phyloP scores from a whole-genome alignment of 2,797 vertebrate genomes.

The Karalla daura region DNA sequence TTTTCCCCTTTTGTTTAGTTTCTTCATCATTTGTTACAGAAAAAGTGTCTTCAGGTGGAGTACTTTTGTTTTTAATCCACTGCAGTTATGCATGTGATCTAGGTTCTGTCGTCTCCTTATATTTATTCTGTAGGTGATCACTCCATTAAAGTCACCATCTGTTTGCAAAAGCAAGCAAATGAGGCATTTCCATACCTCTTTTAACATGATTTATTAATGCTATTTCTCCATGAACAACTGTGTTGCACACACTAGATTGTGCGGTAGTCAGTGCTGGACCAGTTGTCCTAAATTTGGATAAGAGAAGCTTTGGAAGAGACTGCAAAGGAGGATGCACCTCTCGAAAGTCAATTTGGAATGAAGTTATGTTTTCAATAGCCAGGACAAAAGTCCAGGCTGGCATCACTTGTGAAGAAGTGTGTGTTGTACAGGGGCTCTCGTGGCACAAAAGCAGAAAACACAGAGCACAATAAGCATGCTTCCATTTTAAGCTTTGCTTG shows the following conservation, averaged over 20 bases:
- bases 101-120: not conserved
- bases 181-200: too few species aligned
- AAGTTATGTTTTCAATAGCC: not conserved
- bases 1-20: not conserved
- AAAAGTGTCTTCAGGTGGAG: not conserved
- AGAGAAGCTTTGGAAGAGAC: not conserved
- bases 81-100: not conserved
- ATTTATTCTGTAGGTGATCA: not conserved
- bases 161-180: not conserved
- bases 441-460: slow-evolving; percentile 8
- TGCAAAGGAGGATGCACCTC: slow-evolving; percentile 2
- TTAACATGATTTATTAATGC: not conserved
- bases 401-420: not conserved
- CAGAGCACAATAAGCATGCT: slow-evolving; percentile 3
- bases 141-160: not conserved
- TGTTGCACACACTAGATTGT: not conserved
- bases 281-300: not conserved
- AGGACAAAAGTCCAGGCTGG: slow-evolving; percentile 8
- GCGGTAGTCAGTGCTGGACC: not conserved
- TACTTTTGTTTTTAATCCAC: not conserved
- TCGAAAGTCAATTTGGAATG: slow-evolving; percentile 4
- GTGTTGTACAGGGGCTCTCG: not conserved
- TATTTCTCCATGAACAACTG: not conserved
- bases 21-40: not conserved
- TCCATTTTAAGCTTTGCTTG: not conserved